Conservation (phyloP, 2,888 invertebrate genomes). For the Metacarcinus magister region DNA sequence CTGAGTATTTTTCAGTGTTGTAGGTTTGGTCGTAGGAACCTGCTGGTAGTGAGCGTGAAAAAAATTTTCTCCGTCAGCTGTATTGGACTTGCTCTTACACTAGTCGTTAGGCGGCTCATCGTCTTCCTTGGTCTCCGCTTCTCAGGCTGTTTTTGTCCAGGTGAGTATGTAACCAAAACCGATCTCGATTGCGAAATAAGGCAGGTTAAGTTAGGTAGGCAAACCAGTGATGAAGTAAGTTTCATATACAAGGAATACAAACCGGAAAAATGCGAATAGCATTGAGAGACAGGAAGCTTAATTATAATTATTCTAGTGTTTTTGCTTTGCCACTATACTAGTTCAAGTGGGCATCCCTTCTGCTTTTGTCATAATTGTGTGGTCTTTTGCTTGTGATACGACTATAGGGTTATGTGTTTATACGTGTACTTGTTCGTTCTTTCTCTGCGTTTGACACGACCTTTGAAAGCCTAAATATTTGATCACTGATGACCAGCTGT, state of each 20-base stretch:
- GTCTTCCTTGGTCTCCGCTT: constrained; percentile 85
- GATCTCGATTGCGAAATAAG: background rate
- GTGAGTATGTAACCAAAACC: constrained; percentile 82
- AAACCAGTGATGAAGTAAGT: background rate
- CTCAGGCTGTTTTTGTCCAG: constrained; percentile 86
- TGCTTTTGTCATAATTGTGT: background rate
- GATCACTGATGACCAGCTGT: too few relatives aligned
- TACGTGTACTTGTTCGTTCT: too few relatives aligned
- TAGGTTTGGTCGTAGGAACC: constrained; percentile 85
- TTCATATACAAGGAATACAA: background rate
- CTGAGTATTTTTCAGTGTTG: background rate
- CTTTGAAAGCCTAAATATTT: background rate
- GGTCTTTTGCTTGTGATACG: too few relatives aligned
- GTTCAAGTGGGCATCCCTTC: background rate
- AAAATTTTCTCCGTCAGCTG: constrained; percentile 85
- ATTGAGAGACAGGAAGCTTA: background rate
- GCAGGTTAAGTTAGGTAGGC: background rate
- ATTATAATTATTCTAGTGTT: background rate
- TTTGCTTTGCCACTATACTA: too few relatives aligned
- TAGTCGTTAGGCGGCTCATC: constrained; percentile 84
- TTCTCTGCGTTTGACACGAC: too few relatives aligned
- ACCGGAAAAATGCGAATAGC: background rate
- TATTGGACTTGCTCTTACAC: constrained; percentile 83
- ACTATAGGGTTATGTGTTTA: background rate
- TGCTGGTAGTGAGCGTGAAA: constrained; percentile 85